Conservation (phyloP, 2,888 invertebrate species). For the Brenthis hecate region DNA sequence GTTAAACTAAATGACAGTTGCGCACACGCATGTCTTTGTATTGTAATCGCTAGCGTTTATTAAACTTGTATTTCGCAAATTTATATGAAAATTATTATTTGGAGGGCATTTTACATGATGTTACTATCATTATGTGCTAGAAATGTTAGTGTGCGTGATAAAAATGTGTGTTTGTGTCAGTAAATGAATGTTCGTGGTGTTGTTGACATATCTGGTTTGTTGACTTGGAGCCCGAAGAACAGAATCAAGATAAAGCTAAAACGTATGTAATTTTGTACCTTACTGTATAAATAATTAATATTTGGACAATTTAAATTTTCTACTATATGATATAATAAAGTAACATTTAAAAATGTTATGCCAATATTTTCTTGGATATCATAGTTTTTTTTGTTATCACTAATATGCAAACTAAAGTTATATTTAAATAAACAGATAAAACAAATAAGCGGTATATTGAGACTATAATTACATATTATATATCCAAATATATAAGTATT, state of each 20-base stretch:
- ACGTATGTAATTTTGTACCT: constrained; percentile 60
- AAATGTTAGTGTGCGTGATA: constrained; percentile 50
- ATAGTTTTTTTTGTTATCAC: too few relatives aligned
- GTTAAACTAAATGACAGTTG: constrained; percentile 70
- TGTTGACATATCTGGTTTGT: constrained; percentile 73
- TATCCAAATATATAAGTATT: background rate
- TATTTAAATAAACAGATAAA: too few relatives aligned
- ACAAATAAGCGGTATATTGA: too few relatives aligned
- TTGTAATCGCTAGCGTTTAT: constrained; percentile 48
- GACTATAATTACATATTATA: background rate
- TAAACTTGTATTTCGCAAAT: constrained; percentile 38
- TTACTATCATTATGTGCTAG: constrained; percentile 23
- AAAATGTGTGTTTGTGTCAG: constrained; percentile 64
- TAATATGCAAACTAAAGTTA: too few relatives aligned
- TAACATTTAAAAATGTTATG: background rate
- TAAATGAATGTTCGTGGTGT: constrained; percentile 77
- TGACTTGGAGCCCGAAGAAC: constrained; percentile 77
- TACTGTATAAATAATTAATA: constrained; percentile 20
- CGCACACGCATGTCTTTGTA: constrained; percentile 71
- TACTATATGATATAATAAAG: background rate
- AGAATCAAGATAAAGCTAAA: constrained; percentile 80
- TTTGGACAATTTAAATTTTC: background rate
- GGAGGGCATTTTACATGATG: constrained; percentile 18
- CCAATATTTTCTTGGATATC: background rate
- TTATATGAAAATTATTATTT: constrained; percentile 37